phyloP scores from a whole-genome alignment of 92 coral and sea anemone species.

The Palythoa grandiflora region DNA sequence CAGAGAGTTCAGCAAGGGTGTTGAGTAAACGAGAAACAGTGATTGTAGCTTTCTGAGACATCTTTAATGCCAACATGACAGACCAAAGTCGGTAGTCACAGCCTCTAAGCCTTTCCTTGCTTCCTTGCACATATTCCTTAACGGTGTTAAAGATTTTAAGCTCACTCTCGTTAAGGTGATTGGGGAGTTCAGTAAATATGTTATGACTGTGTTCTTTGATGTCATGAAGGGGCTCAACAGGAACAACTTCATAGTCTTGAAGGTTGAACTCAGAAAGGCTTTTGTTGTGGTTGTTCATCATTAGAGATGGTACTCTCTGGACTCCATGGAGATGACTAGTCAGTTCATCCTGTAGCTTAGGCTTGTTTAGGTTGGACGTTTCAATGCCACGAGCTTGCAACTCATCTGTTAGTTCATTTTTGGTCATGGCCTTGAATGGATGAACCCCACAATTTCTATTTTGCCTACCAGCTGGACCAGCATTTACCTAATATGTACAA shows the following conservation, averaged over 20 bases:
- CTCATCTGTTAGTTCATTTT: constrained; percentile 42
- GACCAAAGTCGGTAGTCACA: constrained; percentile 5
- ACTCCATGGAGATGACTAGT: constrained; percentile 48
- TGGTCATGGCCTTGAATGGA: constrained; percentile 38
- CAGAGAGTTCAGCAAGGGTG: not conserved
- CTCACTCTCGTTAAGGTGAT: no score
- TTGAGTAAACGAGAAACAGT: not conserved
- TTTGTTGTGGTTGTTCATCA: not conserved
- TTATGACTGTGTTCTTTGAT: constrained; percentile 42
- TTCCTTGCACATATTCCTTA: not conserved
- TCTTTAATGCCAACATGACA: not conserved
- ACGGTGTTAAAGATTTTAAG: no score
- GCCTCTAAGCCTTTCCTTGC: not conserved
- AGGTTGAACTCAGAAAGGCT: constrained; percentile 45
- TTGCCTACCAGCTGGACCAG: constrained; percentile 42
- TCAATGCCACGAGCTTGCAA: constrained; percentile 12
- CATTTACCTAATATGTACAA: not conserved
- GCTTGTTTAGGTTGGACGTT: not conserved
- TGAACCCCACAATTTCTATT: constrained; percentile 47
- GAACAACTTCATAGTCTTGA: constrained; percentile 35
- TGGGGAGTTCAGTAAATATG: constrained; percentile 35
- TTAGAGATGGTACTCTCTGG: constrained; percentile 51
- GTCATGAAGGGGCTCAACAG: constrained; percentile 58
- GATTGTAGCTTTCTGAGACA: not conserved
- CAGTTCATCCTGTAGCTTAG: constrained; percentile 14